A percentile compares a stretch with the other conserved stretches of the same genome.
phyloP scores from a whole-genome alignment of 2,797 vertebrate species.

The Coccyzus lansbergi region DNA sequence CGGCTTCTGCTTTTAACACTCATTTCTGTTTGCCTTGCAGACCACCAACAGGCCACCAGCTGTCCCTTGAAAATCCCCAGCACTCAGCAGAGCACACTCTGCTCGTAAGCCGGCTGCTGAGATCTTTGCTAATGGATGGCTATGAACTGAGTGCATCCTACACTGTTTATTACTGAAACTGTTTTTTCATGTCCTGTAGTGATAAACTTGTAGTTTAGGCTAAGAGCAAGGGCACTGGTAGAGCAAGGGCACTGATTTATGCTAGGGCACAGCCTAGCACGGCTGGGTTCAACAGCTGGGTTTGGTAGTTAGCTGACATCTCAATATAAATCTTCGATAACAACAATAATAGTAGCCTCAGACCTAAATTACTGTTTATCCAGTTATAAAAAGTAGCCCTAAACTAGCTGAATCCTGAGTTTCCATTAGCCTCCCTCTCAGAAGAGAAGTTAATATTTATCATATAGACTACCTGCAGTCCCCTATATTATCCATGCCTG shows the following conservation, averaged over 20 bases:
- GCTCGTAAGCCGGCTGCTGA: neutral
- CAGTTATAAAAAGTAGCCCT: neutral
- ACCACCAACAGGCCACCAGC: neutral
- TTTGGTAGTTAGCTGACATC: neutral
- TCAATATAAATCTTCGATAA: neutral
- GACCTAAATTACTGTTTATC: neutral
- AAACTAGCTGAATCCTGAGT: neutral
- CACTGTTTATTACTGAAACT: neutral
- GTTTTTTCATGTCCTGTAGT: neutral
- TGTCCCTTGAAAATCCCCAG: neutral
- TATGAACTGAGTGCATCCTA: neutral
- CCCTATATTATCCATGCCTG: neutral
- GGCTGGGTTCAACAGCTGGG: neutral
- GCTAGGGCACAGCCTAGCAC: neutral
- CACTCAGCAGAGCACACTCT: neutral
- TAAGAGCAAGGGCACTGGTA: neutral
- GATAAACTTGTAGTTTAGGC: neutral
- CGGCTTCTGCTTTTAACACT: neutral
- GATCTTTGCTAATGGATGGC: neutral
- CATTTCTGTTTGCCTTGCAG: neutral
- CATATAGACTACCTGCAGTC: neutral
- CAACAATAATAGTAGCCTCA: neutral
- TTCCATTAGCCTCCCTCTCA: neutral
- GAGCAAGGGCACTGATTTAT: neutral
- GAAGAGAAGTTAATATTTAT: neutral